Evolutionary conservation across 2,888 invertebrate genomes (phyloP).

Genomic region (Drosophila pegasa): DNA sequence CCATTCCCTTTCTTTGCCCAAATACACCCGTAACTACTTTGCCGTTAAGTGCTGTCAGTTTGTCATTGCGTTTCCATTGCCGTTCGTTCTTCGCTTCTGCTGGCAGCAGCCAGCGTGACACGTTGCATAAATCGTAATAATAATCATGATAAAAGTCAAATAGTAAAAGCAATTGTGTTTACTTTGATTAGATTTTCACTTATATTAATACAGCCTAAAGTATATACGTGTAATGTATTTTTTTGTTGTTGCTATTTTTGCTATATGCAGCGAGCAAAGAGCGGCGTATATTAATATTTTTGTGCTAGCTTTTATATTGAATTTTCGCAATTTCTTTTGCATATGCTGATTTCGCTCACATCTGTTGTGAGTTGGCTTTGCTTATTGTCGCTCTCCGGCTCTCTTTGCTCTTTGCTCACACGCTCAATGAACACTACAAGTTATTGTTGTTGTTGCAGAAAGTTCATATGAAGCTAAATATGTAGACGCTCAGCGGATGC

Average conservation of each 20-base stretch:
- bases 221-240: background rate
- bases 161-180: slow-evolving; percentile 27
- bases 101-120: slow-evolving; percentile 67
- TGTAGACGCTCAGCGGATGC: slow-evolving; percentile 26
- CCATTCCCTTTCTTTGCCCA: slow-evolving; percentile 6
- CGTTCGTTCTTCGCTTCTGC: slow-evolving; percentile 46
- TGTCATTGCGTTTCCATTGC: slow-evolving; percentile 70
- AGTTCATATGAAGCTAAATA: slow-evolving; percentile 14
- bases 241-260: slow-evolving; percentile 27
- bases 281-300: slow-evolving; percentile 25
- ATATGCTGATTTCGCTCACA: slow-evolving; percentile 52
- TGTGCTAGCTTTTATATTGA: slow-evolving; percentile 36
- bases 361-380: slow-evolving; percentile 30
- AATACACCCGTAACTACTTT: slow-evolving; percentile 58
- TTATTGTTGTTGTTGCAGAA: slow-evolving; percentile 31
- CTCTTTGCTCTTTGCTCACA: slow-evolving; percentile 15
- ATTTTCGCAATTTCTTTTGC: slow-evolving; percentile 62
- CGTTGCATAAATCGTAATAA: slow-evolving; percentile 80
- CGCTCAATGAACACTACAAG: slow-evolving; percentile 22
- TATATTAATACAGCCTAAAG: slow-evolving; percentile 18
- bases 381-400: slow-evolving; percentile 25
- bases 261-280: slow-evolving; percentile 29
- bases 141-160: slow-evolving; percentile 66
- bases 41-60: slow-evolving; percentile 72
- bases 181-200: slow-evolving; percentile 56